Base-by-base conservation (phyloP, 2,797 vertebrate genomes). In the Echiichthys vipera region DNA sequence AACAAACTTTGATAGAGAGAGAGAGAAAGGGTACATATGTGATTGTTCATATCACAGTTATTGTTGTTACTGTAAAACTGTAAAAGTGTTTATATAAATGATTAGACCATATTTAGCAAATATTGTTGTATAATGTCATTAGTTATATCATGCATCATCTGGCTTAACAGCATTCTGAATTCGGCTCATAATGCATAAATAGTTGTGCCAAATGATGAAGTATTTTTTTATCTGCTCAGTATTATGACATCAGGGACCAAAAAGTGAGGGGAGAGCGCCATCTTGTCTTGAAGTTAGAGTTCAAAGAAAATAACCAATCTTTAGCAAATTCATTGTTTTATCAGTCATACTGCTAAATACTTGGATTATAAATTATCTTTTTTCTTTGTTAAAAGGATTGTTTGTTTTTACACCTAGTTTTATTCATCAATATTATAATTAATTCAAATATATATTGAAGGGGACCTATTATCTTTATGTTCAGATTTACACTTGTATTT, bases 1-100 rank as follows among this genome's bases (percentile, higher is more conserved):
- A 76, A 62, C 72, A 68, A 91, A 75, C 92, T 93, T 47, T 50
- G 9, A 37, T 10, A 66, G 11, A 1, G 17, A 50, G n/a, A 43
- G 7, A 63, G 11, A n/a, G n/a, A n/a, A n/a, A 68, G 20, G 27
- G 7, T 10, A 25, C 7, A 34, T 7, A 43, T 13, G 20, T 30
- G 7, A 57, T 30, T 17, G 2, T 25, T 57, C 8, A 10, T 18
- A 7, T 29, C 9, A 51, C 3, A 30, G 7, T 72, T 1, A 22
- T 14, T n/a, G 2, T 9, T 11, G 15, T 27, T 4, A 20, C 1
- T 49, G 1, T 24, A 18, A 24, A 7, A 45, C 2, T 13, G 2
- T 20, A n/a, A 36, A n/a, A 22, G 8, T 17, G 20, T 27, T 45
- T 30, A 20, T 15, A 40, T 20, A 6, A 29, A 34, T 51, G 14